Evolutionary conservation across 1,140 invertebrate genomes (phyloP).

Genomic region (Sitophilus oryzae): DNA sequence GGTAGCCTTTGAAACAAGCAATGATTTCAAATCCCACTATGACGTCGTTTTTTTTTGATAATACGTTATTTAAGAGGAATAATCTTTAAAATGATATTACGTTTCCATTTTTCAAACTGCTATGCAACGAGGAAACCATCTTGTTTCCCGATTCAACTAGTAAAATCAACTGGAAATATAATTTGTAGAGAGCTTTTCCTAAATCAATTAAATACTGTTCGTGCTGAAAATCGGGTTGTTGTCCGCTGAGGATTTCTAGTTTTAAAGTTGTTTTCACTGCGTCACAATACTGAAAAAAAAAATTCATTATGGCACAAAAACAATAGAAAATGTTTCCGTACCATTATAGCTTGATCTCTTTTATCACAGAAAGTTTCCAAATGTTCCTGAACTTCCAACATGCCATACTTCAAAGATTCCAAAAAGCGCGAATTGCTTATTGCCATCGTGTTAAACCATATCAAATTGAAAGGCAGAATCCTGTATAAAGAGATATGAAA

Average conservation of each 20-base stretch:
- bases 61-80: neutral
- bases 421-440: slow-evolving; percentile 58
- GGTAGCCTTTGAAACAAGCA: too few relatives aligned
- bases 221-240: slow-evolving; percentile 50
- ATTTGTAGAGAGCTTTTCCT: slow-evolving; percentile 80
- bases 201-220: slow-evolving; percentile 67
- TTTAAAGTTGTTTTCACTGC: slow-evolving; percentile 68
- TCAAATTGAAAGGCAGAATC: slow-evolving; percentile 44
- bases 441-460: slow-evolving; percentile 64
- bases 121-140: slow-evolving; percentile 64
- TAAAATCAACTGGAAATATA: slow-evolving; percentile 88
- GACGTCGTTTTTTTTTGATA: neutral
- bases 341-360: slow-evolving; percentile 84
- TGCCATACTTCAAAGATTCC: slow-evolving; percentile 78
- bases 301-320: slow-evolving; percentile 3
- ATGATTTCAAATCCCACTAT: too few relatives aligned
- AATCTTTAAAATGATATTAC: slow-evolving; percentile 29
- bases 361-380: slow-evolving; percentile 90
- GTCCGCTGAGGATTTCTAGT: slow-evolving; percentile 63
- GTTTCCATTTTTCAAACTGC: slow-evolving; percentile 49
- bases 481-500: slow-evolving; percentile 10
- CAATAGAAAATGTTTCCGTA: slow-evolving; percentile 42
- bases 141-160: slow-evolving; percentile 89
- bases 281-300: slow-evolving; percentile 39
- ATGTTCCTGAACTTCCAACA: slow-evolving; percentile 93